These are phyloP conservation scores for Theocolax elegans DNA, from an alignment of 1,140 invertebrate genomes.

Conservation along the genomic window DNA sequence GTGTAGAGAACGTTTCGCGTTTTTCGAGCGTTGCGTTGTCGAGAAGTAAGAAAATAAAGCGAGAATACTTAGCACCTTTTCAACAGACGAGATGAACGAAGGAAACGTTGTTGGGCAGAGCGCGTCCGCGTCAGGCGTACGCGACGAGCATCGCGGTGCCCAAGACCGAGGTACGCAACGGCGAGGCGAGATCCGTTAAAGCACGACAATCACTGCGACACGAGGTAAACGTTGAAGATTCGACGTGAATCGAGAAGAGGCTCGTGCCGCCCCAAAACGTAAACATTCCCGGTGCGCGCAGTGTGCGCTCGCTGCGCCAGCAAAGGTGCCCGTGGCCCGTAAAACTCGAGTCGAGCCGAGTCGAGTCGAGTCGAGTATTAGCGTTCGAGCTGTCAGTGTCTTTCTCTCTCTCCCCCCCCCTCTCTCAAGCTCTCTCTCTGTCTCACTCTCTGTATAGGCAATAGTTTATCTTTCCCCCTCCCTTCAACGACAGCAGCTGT, in stretches of 20 bases:
- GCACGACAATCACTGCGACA: background rate
- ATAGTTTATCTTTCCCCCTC: background rate
- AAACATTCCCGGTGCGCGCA: constrained; percentile 1
- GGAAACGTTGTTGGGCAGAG: too few relatives aligned
- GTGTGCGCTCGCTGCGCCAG: background rate
- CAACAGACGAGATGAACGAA: too few relatives aligned
- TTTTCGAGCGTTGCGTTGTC: too few relatives aligned
- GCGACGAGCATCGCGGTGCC: background rate
- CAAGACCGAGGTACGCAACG: too few relatives aligned
- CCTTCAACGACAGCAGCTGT: too few relatives aligned
- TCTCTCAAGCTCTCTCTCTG: background rate
- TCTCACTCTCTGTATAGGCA: background rate
- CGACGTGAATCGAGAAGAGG: background rate
- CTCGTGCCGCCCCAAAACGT: background rate
- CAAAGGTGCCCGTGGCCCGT: background rate
- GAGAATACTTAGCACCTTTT: too few relatives aligned
- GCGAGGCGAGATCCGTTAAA: background rate
- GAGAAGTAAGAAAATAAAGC: too few relatives aligned
- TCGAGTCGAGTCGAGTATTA: background rate
- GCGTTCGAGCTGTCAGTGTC: background rate
- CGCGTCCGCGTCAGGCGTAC: background rate
- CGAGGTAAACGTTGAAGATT: background rate
- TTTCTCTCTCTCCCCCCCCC: background rate
- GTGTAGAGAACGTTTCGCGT: too few relatives aligned
- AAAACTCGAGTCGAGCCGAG: too few relatives aligned